Evolutionary conservation across 2,797 vertebrate species (phyloP), one percentile per base, ranked within the genome.

Genomic region (Sebastes kiyomatsui): DNA sequence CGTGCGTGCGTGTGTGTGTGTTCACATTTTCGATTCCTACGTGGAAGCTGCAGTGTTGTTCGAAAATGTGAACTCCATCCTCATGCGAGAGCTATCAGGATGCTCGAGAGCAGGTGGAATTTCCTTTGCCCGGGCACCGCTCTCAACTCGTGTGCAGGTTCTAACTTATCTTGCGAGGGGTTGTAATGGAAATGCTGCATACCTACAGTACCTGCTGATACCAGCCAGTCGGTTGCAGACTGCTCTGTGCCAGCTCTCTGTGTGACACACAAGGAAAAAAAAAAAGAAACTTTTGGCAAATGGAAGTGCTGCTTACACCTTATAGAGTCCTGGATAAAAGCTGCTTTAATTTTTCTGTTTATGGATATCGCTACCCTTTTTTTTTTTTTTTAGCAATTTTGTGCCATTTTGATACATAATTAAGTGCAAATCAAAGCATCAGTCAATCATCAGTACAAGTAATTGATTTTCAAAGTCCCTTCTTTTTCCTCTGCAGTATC

Each of bases 121-220:
- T 85, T 68, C 32, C 25, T 85, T 72, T 79, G 27, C 78, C 76
- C 2, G 38, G 33, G n/a, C 79, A 58, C 67, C 23, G 67, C 80
- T 84, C 79, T 49, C 22, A 67, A 70, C 66, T 77, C 62, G 62
- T 71, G 79, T 73, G 68, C 62, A 64, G 30, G 38, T 58, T 87
- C 55, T 28, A 33, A 84, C 73, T 89, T 88, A 87, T 87, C 86
- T 87, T 67, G 56, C 16, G 5, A 20, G 61, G 61, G 61, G 67
- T 49, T 70, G 74, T 72, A 83, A 89, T 83, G 76, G 68, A 84
- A 90, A 79, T 71, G 67, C 68, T 77, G 79, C 79, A 64, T 67
- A 77, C 80, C 75, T 64, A 49, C 46, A 49, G 46, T 49, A 7
- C 78, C 70, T 38, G 77, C 83, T 78, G 84, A 89, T 81, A 76